phyloP scores from a whole-genome alignment of 2,797 vertebrate species.

The Acrossocheilus wenchowensis region DNA sequence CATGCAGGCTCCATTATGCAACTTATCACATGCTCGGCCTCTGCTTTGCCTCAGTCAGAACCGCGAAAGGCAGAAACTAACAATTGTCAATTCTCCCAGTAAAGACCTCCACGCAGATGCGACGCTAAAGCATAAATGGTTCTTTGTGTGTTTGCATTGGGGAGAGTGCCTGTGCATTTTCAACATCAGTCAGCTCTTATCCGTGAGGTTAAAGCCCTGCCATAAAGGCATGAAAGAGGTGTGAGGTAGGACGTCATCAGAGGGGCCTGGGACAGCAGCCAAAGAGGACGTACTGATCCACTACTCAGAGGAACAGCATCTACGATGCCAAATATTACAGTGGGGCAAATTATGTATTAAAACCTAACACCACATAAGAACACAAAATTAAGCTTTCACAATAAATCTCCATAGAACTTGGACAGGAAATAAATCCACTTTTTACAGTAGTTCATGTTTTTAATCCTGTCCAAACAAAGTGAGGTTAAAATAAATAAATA shows the following conservation, averaged over 20 bases:
- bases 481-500: not conserved
- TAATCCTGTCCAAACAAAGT: not conserved
- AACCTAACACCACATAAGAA: not conserved
- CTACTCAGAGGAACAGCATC: not conserved
- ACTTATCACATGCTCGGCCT: slow-evolving; percentile 55
- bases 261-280: slow-evolving; percentile 1
- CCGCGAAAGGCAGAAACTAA: slow-evolving; percentile 76
- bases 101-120: slow-evolving; percentile 75
- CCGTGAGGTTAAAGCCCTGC: slow-evolving; percentile 77
- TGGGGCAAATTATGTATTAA: not conserved
- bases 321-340: slow-evolving; percentile 4
- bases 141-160: slow-evolving; percentile 75
- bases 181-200: slow-evolving; percentile 77
- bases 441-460: not conserved
- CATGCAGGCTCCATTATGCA: slow-evolving; percentile 57
- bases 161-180: slow-evolving; percentile 66
- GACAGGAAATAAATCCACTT: not conserved
- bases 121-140: slow-evolving; percentile 77
- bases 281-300: slow-evolving; percentile 8
- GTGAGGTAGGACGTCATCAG: slow-evolving; percentile 55
- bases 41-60: slow-evolving; percentile 74
- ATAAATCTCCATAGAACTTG: not conserved
- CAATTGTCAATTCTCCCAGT: slow-evolving; percentile 79
- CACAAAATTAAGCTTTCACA: not conserved
- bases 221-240: slow-evolving; percentile 66